phyloP scores from a whole-genome alignment of 2,888 invertebrate species.

The Biston stratarius region DNA sequence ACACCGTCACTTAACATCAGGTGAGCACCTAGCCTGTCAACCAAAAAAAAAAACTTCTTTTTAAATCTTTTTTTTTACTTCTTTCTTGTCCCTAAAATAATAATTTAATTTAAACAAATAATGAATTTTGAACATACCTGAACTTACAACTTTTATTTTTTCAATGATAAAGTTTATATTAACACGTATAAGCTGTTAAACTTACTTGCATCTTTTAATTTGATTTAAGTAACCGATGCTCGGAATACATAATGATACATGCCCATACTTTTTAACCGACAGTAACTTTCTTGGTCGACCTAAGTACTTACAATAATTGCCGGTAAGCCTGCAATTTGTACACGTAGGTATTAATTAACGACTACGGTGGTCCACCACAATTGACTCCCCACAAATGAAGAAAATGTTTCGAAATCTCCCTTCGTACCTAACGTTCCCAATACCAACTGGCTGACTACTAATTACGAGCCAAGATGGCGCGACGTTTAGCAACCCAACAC shows the following conservation, averaged over 20 bases:
- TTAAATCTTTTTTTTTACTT: no score
- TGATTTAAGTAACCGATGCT: neutral
- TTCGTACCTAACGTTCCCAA: slow-evolving; percentile 32
- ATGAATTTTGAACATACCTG: neutral
- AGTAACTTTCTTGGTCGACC: no score
- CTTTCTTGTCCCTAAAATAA: no score
- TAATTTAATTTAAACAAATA: no score
- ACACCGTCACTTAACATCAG: no score
- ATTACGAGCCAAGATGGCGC: slow-evolving; percentile 21
- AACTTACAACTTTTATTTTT: neutral
- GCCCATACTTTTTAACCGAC: neutral
- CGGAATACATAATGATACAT: neutral
- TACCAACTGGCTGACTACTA: slow-evolving; percentile 29
- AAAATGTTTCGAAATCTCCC: slow-evolving; percentile 59
- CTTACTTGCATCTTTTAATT: neutral
- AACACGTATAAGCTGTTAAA: neutral
- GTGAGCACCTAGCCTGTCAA: no score
- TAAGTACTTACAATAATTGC: slow-evolving; percentile 4
- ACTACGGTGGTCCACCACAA: slow-evolving; percentile 59
- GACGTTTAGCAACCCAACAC: slow-evolving; percentile 31
- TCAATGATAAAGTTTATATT: no score
- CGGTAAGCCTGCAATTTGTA: slow-evolving; percentile 59
- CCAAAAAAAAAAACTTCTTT: no score
- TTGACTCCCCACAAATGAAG: slow-evolving; percentile 51
- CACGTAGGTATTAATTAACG: slow-evolving; percentile 64